A percentile compares a stretch with the other conserved stretches of the same genome.
Evolutionary conservation across 2,797 vertebrate species (phyloP).

Genomic region (Rhynchotus rufescens): DNA sequence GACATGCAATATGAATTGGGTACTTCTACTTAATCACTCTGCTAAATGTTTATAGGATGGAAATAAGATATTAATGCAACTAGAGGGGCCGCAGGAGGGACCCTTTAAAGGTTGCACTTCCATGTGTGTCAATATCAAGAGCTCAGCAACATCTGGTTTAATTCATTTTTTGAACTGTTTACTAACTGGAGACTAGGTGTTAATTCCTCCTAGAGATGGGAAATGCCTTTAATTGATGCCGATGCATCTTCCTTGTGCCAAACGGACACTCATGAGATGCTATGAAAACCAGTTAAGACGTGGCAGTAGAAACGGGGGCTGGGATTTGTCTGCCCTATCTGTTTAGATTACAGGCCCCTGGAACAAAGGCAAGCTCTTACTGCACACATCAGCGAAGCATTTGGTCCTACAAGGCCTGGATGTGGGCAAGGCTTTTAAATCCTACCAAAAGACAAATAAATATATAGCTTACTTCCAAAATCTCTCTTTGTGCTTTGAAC

Average conservation of each 20-base stretch:
- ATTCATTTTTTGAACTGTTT: constrained; percentile 61
- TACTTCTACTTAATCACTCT: constrained; percentile 13
- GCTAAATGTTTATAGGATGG: constrained; percentile 50
- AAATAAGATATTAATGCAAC: constrained; percentile 55
- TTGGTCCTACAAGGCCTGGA: background rate
- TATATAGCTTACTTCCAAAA: background rate
- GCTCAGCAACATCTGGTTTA: constrained; percentile 46
- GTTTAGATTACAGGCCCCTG: background rate
- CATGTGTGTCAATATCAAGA: constrained; percentile 48
- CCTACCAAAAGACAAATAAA: background rate
- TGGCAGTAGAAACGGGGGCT: background rate
- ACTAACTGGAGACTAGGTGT: constrained; percentile 61
- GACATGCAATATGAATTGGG: background rate
- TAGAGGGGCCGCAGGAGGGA: constrained; percentile 41
- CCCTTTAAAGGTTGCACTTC: constrained; percentile 46
- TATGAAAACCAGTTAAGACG: background rate
- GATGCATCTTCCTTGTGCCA: background rate
- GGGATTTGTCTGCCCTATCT: background rate
- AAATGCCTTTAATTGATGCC: constrained; percentile 28
- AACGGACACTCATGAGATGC: background rate
- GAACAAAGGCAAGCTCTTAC: background rate
- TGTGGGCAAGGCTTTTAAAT: background rate
- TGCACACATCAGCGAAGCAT: background rate
- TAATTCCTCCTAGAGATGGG: constrained; percentile 48
- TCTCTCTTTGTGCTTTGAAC: background rate